Base-by-base conservation (phyloP, 2,888 invertebrate genomes). In the Tinea semifulvella region DNA sequence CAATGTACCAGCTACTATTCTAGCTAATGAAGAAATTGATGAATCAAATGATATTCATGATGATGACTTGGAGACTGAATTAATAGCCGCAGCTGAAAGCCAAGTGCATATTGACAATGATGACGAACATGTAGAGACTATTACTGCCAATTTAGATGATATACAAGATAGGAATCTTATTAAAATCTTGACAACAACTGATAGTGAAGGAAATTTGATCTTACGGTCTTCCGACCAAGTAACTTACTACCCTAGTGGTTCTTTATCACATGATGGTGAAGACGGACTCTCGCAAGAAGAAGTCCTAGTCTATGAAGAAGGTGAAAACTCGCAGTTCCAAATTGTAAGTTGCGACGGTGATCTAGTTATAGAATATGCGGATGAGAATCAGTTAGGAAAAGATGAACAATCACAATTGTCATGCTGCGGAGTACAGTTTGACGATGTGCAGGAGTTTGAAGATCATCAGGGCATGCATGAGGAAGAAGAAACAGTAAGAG, bases 341-440 rank as follows among this genome's bases (percentile, higher is more conserved):
- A 72, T 80, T 36, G 50, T 81, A 0, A 80, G 79, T 50, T 75
- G 71, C 56, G 76, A 80, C 49, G 77, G 72, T 0, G 79, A 81
- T 49, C 51, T 80, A 13, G 71, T 81, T 0, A 80, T 81, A 44
- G 76, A 80, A 51, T 81, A 81, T 57, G 66, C 73, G 2, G 77
- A 77, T 53, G 80, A 75, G 5, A 66, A 66, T 27, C 63, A 75
- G 55, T 50, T 76, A 7, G 74, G 76, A 50, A 73, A 77, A 51
- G 72, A 72, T 27, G 73, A 79, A 52, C 73, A 76, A 0, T 61
- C 69, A 25, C 72, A 76, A 0, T 48, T 79, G 5, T 82, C 82
- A 53, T 77, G 75, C 5, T 81, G 82, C 42, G 81, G 82, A 10
- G 72, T 76, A 43, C 62, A 70, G 25, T 81, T 72, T 52, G 65